Base-by-base conservation (phyloP, 2,888 invertebrate species). In the Oconnorella tubifera region DNA sequence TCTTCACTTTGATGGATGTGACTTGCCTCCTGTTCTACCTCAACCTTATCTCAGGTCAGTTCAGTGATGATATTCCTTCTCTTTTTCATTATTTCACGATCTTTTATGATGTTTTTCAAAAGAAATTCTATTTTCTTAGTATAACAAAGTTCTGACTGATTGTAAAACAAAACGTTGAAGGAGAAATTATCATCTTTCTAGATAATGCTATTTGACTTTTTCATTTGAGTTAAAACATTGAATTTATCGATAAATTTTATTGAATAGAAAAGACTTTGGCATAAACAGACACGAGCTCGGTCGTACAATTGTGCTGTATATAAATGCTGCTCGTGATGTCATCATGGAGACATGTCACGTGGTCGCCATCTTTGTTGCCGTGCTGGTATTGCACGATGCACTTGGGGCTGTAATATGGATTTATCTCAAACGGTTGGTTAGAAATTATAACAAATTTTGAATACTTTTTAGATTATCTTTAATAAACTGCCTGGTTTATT, bases 371-470 rank as follows among this genome's bases (percentile, higher is more conserved):
- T 80, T 77, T 64, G 70, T 80, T 64, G 70, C 76, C 25, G 65
- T 75, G 14, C 72, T 80, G 23, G 74, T 78, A 31, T 72, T 80
- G 27, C 77, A 78, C 56, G 79, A 80, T 63, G 68, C 79, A 10
- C 71, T 77, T 0, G 74, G 77, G 23, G 75, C 77, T 3, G 79
- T 79, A 3, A 70, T 77, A 48, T 80, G 80, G 80, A 75, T 79
- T 25, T 79, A 78, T 63, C 73, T 78, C 40, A n/a, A n/a, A n/a
- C n/a, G n/a, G n/a, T n/a, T n/a, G n/a, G n/a, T n/a, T n/a, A n/a
- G n/a, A n/a, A n/a, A n/a, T n/a, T n/a, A n/a, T n/a, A n/a, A n/a
- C n/a, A n/a, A n/a, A n/a, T n/a, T n/a, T n/a, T n/a, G n/a, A n/a
- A n/a, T n/a, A n/a, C n/a, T n/a, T n/a, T n/a, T n/a, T n/a, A n/a